Conservation (phyloP, 2,888 invertebrate genomes). For the Sympetrum striolatum region DNA sequence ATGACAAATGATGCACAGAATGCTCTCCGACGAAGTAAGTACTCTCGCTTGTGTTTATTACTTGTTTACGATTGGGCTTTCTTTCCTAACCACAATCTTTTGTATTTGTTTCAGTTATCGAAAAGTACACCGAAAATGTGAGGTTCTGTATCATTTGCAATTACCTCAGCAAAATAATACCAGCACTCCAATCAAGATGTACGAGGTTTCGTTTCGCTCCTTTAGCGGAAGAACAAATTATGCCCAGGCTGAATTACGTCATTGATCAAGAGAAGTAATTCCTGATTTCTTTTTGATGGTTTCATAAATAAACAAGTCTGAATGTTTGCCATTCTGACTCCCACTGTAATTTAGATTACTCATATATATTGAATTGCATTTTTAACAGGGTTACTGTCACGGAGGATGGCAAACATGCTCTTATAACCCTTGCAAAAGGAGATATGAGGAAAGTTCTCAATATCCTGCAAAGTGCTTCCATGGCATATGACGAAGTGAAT, state of each 20-base stretch:
- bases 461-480: conserved; percentile 93
- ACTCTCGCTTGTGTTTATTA: conserved; percentile 35
- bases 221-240: conserved; percentile 81
- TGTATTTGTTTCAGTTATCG: conserved; percentile 78
- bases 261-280: conserved; percentile 81
- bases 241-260: conserved; percentile 87
- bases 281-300: background rate
- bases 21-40: conserved; percentile 89
- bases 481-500: conserved; percentile 87
- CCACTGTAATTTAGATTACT: background rate
- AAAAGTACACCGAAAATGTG: conserved; percentile 98
- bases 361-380: background rate
- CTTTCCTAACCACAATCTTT: background rate
- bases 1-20: conserved; percentile 99
- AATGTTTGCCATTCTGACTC: background rate
- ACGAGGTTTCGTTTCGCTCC: conserved; percentile 97
- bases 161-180: conserved; percentile 97
- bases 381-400: conserved; percentile 76
- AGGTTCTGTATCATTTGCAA: conserved; percentile 99
- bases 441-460: conserved; percentile 99
- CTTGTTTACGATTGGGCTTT: background rate
- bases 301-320: background rate
- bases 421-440: conserved; percentile 88
- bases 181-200: conserved; percentile 97
- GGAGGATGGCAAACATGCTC: conserved; percentile 87